Percentiles rank a stretch among this genome's conserved stretches.
Conservation (phyloP, 2,113 vertebrate species). For the Ceratotherium simum region DNA sequence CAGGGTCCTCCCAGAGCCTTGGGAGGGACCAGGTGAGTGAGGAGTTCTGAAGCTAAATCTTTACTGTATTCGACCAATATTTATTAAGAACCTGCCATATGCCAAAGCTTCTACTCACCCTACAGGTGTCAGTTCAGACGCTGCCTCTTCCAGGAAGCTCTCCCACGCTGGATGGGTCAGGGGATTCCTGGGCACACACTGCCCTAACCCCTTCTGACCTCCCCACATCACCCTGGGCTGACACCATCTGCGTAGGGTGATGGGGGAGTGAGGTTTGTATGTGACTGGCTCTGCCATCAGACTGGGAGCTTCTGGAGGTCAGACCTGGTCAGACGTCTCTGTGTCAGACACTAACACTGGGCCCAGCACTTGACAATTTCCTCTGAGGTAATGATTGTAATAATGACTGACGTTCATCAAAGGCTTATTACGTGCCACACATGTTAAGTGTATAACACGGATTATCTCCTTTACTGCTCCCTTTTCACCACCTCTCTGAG, state of each 20-base stretch:
- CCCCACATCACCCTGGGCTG: neutral
- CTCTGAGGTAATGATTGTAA: neutral
- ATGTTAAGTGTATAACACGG: neutral
- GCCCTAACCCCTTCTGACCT: neutral
- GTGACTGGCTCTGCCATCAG: neutral
- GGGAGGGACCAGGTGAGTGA: neutral
- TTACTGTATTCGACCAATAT: neutral
- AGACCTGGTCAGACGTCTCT: neutral
- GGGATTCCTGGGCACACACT: neutral
- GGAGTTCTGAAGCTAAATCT: neutral
- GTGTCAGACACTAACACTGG: neutral
- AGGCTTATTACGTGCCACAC: neutral
- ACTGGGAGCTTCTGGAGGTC: neutral
- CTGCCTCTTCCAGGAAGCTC: neutral
- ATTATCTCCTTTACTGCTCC: neutral
- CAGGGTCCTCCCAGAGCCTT: neutral
- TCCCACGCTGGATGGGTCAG: neutral
- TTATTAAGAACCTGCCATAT: neutral
- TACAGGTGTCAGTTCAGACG: neutral
- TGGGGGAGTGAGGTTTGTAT: neutral
- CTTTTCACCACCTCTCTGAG: neutral
- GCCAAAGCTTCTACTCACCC: neutral
- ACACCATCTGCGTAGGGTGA: neutral
- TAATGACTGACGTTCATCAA: neutral
- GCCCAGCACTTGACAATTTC: neutral